A percentile compares a stretch with the other conserved stretches of the same genome.
phyloP scores from a whole-genome alignment of 2,888 invertebrate species.

The Myopa testacea region DNA sequence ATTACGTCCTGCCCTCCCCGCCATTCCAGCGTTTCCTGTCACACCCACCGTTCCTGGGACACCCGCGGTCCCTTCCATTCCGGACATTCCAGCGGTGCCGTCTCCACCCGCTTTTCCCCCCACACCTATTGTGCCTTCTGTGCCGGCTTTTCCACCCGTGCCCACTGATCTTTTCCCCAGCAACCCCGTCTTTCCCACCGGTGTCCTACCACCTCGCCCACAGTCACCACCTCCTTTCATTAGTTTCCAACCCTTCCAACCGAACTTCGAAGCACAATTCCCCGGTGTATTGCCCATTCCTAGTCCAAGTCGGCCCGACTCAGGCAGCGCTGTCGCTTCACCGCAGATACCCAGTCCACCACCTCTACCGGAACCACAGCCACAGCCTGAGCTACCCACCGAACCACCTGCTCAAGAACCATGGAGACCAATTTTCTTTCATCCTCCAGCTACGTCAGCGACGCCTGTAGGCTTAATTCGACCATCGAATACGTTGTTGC shows the following conservation, averaged over 20 bases:
- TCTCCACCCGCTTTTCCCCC: slow-evolving; percentile 46
- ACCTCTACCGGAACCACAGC: slow-evolving; percentile 46
- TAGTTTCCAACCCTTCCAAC: slow-evolving; percentile 47
- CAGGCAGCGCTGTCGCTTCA: slow-evolving; percentile 61
- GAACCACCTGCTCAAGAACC: slow-evolving; percentile 53
- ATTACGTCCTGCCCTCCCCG: slow-evolving; percentile 44
- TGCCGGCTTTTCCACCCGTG: slow-evolving; percentile 48
- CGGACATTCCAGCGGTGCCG: slow-evolving; percentile 51
- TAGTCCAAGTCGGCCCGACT: slow-evolving; percentile 53
- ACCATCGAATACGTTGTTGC: slow-evolving; percentile 60
- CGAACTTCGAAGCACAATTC: slow-evolving; percentile 53
- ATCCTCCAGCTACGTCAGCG: slow-evolving; percentile 51
- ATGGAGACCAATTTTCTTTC: slow-evolving; percentile 58
- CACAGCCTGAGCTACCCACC: slow-evolving; percentile 46
- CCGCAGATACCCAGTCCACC: slow-evolving; percentile 57
- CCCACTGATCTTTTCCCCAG: slow-evolving; percentile 44
- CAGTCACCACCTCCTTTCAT: slow-evolving; percentile 58
- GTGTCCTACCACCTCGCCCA: slow-evolving; percentile 58
- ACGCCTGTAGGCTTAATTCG: slow-evolving; percentile 51
- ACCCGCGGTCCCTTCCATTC: slow-evolving; percentile 46
- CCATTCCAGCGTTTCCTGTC: slow-evolving; percentile 49
- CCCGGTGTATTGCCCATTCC: slow-evolving; percentile 57
- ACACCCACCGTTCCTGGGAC: slow-evolving; percentile 48
- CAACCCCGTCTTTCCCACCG: slow-evolving; percentile 54
- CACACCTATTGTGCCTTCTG: slow-evolving; percentile 42